Evolutionary conservation across 2,113 vertebrate genomes (phyloP), one percentile per base, ranked within the genome.

Genomic region (Lonchura striata): DNA sequence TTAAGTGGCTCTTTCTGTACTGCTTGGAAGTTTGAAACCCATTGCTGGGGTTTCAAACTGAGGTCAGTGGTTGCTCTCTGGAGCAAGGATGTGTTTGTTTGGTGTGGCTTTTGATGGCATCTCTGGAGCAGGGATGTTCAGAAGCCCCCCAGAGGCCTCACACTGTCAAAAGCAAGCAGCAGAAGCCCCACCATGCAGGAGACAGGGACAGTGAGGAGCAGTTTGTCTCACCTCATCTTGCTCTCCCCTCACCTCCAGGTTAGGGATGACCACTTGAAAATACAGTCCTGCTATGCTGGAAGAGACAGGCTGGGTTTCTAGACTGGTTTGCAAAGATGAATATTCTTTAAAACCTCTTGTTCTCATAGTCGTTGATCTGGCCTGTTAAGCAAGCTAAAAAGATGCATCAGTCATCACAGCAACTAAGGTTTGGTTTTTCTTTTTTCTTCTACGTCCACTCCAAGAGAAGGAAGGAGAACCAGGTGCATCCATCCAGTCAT

Each of bases 81-180:
- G 22, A 46, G 33, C 20, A 80, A 13, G 31, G 18, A 35, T 53
- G 25, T 44, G 23, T 22, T 75, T 60, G 5, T 44, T 78, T 64
- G 31, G 5, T 3, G 4, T 53, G 49, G 11, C 23, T 4, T 52
- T 74, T 78, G 18, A 41, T 46, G 22, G 17, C 63, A 47, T 13
- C 17, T 35, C 23, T 52, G 46, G 25, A 44, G 24, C 54, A 60
- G 56, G 46, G 61, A 59, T 33, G 21, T 42, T 60, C 49, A 49
- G 49, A 59, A 82, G 15, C 14, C 25, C 41, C 25, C 49, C 37
- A 11, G 14, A 39, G 10, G 25, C 18, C 44, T 65, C 70, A 9
- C 1, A 0, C 33, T 35, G 44, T 65, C 6, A 1, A 18, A 41
- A 63, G 44, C 15, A 41, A 63, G 44, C 15, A 13, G 46, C 8